phyloP scores from a whole-genome alignment of 2,888 invertebrate species.

The Diabrotica balteata region DNA sequence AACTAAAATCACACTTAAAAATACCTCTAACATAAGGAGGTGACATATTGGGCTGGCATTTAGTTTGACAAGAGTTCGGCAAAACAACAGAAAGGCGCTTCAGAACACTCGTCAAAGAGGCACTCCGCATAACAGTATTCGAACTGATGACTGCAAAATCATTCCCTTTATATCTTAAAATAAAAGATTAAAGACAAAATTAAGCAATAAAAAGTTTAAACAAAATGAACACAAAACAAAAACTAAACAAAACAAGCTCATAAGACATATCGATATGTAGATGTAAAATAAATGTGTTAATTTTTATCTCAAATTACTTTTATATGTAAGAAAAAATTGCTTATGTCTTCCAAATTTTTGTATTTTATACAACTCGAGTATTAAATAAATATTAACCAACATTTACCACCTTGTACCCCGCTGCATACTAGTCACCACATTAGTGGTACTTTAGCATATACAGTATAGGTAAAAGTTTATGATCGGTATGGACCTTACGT shows the following conservation, averaged over 20 bases:
- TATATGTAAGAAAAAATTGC: too few relatives aligned
- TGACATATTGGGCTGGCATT: conserved; percentile 68
- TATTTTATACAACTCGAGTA: background rate
- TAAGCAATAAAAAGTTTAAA: conserved; percentile 43
- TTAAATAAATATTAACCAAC: too few relatives aligned
- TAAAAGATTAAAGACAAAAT: conserved; percentile 52
- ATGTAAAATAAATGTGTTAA: too few relatives aligned
- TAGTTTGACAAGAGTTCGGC: conserved; percentile 76
- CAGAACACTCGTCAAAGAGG: conserved; percentile 57
- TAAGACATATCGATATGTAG: too few relatives aligned
- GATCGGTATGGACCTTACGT: too few relatives aligned
- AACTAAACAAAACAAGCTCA: conserved; percentile 19
- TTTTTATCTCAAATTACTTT: too few relatives aligned
- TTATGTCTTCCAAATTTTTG: background rate
- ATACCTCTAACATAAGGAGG: conserved; percentile 77
- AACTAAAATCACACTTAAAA: conserved; percentile 30
- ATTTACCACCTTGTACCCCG: too few relatives aligned
- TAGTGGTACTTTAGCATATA: too few relatives aligned
- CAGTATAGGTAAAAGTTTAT: too few relatives aligned
- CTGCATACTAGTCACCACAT: too few relatives aligned
- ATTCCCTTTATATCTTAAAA: conserved; percentile 58
- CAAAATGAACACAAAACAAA: conserved; percentile 34
- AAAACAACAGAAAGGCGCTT: conserved; percentile 68
- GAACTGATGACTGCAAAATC: conserved; percentile 60
- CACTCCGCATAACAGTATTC: conserved; percentile 55